A percentile compares a stretch with the other conserved stretches of the same genome.
Conservation (phyloP, 2,113 vertebrate species). For the Chrysochloris asiatica region DNA sequence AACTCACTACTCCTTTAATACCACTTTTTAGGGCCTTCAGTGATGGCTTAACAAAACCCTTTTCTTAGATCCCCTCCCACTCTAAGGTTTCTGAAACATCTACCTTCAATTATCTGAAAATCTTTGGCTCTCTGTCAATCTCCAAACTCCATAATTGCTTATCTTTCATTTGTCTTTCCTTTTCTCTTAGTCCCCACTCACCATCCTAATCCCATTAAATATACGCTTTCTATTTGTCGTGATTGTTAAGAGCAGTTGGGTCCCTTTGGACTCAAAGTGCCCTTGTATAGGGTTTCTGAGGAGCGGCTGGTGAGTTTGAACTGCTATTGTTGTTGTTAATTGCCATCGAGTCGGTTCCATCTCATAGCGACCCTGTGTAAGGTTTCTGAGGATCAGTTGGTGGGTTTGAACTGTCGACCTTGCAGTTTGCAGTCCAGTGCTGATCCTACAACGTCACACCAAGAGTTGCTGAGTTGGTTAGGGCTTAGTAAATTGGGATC, state of each 20-base stretch:
- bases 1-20: not conserved
- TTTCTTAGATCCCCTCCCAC: not conserved
- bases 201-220: not conserved
- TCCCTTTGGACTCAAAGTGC: too few species aligned
- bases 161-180: not conserved
- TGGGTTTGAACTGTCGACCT: too few species aligned
- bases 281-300: too few species aligned
- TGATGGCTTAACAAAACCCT: not conserved
- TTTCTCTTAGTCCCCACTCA: not conserved
- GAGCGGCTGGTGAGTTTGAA: too few species aligned
- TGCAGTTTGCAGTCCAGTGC: too few species aligned
- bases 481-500: not conserved
- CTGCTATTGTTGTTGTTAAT: too few species aligned
- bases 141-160: not conserved
- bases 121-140: not conserved
- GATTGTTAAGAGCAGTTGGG: too few species aligned
- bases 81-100: not conserved
- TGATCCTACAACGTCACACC: too few species aligned
- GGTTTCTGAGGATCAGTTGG: too few species aligned
- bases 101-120: conserved; percentile 9
- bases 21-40: not conserved
- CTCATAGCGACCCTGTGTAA: too few species aligned
- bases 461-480: too few species aligned
- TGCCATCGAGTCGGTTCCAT: too few species aligned
- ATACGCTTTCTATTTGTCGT: not conserved